A percentile compares a stretch with the other conserved stretches of the same genome.
Conservation (phyloP, 2,113 vertebrate species). For the Cinclus cinclus region DNA sequence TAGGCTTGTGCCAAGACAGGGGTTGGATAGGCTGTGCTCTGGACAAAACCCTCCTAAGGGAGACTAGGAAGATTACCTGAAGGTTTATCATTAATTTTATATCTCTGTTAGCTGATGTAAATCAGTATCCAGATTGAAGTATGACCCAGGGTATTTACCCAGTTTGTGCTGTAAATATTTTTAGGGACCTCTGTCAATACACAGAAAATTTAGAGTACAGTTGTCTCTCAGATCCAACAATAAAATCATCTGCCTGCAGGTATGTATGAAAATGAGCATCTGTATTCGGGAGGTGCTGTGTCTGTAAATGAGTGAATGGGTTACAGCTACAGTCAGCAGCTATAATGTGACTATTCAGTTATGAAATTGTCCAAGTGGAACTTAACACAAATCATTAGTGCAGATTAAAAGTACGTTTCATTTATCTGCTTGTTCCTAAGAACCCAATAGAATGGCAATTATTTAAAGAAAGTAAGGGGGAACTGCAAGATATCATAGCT, state of each 20-base stretch:
- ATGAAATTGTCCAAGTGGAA: constrained; percentile 30
- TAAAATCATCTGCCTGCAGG: background rate
- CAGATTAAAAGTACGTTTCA: constrained; percentile 26
- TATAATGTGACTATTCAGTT: constrained; percentile 12
- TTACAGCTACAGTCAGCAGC: background rate
- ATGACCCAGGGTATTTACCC: background rate
- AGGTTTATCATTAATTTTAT: background rate
- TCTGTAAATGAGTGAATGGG: background rate
- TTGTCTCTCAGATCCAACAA: background rate
- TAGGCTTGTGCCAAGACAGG: background rate
- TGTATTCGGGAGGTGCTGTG: background rate
- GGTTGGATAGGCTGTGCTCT: background rate
- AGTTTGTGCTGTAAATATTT: background rate
- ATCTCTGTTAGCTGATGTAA: background rate
- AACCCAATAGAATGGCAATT: background rate
- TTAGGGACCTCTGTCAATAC: background rate
- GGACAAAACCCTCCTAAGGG: background rate
- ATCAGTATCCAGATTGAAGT: background rate
- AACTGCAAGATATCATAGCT: background rate
- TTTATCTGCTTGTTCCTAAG: constrained; percentile 17
- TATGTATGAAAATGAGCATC: background rate
- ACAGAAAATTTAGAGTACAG: background rate
- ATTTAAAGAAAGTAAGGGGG: background rate
- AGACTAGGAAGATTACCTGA: background rate
- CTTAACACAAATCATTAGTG: constrained; percentile 29